Conservation (phyloP, 2,797 vertebrate species). For the Scolopax rusticola region DNA sequence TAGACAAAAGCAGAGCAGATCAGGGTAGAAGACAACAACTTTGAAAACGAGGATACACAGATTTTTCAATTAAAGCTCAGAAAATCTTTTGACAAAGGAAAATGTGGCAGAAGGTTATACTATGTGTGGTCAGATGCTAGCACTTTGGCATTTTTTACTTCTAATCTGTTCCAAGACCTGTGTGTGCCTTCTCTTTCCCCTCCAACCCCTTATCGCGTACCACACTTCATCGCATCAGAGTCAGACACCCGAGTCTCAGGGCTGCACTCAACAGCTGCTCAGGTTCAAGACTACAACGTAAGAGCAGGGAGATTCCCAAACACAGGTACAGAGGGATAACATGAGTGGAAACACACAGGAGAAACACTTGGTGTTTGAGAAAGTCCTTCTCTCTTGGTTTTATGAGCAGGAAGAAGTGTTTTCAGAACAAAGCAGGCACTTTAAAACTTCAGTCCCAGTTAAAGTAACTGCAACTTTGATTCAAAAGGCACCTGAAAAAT, state of each 20-base stretch:
- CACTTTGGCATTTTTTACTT: neutral
- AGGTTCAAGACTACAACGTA: neutral
- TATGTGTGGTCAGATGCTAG: neutral
- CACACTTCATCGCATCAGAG: neutral
- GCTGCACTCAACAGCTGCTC: neutral
- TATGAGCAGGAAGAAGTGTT: neutral
- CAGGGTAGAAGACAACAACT: neutral
- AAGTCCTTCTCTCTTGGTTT: neutral
- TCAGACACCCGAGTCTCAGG: neutral
- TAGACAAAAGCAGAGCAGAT: neutral
- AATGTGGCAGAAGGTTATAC: neutral
- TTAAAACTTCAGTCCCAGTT: neutral
- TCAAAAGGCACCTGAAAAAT: neutral
- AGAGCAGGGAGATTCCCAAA: neutral
- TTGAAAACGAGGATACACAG: neutral
- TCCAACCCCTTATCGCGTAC: neutral
- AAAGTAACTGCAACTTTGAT: neutral
- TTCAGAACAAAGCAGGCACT: neutral
- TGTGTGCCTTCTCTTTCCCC: neutral
- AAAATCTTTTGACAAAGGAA: neutral
- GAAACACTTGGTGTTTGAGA: neutral
- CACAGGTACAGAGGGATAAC: neutral
- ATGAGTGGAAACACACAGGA: neutral
- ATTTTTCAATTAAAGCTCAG: neutral
- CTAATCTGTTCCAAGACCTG: neutral